Evolutionary conservation across 1,140 invertebrate genomes (phyloP).

Genomic region (Latrodectus geometricus): DNA sequence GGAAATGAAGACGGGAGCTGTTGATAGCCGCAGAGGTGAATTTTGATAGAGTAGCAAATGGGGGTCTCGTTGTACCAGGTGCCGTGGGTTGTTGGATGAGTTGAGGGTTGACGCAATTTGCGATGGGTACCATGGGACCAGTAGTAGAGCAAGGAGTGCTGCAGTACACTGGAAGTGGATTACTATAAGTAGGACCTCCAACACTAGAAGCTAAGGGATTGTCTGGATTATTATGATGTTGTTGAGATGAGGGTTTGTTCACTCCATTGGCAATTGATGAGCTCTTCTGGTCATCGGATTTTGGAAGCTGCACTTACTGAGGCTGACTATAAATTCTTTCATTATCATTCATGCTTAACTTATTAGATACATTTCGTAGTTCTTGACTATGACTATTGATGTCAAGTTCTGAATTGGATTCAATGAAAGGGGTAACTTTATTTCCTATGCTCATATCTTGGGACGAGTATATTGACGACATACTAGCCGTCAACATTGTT

Average conservation of each 20-base stretch:
- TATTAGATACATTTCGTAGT: conserved; percentile 25
- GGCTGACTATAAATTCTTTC: conserved; percentile 63
- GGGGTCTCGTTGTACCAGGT: conserved; percentile 31
- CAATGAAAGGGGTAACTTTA: conserved; percentile 47
- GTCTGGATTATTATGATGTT: conserved; percentile 22
- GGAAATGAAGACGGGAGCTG: conserved; percentile 82
- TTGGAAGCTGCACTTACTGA: conserved; percentile 54
- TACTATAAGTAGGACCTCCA: conserved; percentile 61
- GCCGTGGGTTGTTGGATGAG: conserved; percentile 62
- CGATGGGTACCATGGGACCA: conserved; percentile 64
- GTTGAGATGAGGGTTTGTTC: conserved; percentile 10
- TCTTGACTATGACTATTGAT: conserved; percentile 27
- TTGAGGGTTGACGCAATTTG: conserved; percentile 64
- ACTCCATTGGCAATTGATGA: conserved; percentile 42
- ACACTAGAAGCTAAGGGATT: conserved; percentile 35
- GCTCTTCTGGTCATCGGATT: conserved; percentile 32
- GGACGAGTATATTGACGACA: conserved; percentile 58
- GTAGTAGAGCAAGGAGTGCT: conserved; percentile 63
- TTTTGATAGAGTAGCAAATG: conserved; percentile 51
- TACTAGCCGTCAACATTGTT: conserved; percentile 57
- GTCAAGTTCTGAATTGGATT: conserved; percentile 26
- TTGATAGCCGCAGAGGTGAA: conserved; percentile 61
- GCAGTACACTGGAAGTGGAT: conserved; percentile 63
- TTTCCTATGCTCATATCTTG: conserved; percentile 52
- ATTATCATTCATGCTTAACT: conserved; percentile 39